A percentile compares a stretch with the other conserved stretches of the same genome.
Conservation (phyloP, 2,888 invertebrate species). For the Rhaphigaster nebulosa region DNA sequence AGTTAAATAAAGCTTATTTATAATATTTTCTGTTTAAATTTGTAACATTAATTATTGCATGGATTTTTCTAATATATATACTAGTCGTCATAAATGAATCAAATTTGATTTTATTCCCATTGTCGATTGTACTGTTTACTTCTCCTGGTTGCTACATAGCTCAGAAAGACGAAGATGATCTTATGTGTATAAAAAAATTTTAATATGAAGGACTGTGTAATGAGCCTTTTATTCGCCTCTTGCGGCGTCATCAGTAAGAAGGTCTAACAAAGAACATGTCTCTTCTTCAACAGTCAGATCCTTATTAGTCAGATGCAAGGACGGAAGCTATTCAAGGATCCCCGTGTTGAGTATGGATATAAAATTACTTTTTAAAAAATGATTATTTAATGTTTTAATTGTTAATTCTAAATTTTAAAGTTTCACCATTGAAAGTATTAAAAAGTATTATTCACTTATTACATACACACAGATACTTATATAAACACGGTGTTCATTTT, state of each 20-base stretch:
- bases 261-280: neutral
- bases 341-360: neutral
- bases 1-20: too few species aligned
- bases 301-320: constrained; percentile 15
- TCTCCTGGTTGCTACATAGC: neutral
- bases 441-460: too few species aligned
- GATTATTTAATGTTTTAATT: neutral
- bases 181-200: constrained; percentile 51
- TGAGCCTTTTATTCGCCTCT: constrained; percentile 53
- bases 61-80: too few species aligned
- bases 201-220: constrained; percentile 55
- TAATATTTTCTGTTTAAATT: too few species aligned
- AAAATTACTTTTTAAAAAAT: neutral
- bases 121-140: neutral
- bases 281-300: constrained; percentile 31
- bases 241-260: constrained; percentile 31
- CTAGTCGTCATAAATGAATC: neutral
- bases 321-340: neutral
- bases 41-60: too few species aligned
- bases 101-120: neutral
- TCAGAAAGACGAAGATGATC: constrained; percentile 5
- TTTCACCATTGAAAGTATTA: too few species aligned
- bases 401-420: neutral
- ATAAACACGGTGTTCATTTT: too few species aligned
- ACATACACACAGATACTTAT: too few species aligned